A percentile compares a stretch with the other conserved stretches of the same genome.
Conservation (phyloP, 2,797 vertebrate genomes). For the Diceros bicornis region DNA sequence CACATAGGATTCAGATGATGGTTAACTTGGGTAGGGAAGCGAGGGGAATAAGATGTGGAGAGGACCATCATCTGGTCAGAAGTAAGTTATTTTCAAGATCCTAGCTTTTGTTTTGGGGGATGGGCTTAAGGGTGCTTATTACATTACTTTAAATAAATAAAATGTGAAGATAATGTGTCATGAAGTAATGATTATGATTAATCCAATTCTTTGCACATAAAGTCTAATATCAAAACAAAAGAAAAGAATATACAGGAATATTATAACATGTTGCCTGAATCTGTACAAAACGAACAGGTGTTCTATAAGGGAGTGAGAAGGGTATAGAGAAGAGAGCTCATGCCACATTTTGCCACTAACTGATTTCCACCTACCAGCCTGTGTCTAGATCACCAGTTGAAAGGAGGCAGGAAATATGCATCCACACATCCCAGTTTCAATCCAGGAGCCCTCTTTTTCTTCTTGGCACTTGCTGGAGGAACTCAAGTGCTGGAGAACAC, state of each 20-base stretch:
- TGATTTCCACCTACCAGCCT: background rate
- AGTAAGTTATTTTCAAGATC: background rate
- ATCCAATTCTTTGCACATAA: background rate
- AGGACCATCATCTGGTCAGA: background rate
- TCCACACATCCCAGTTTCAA: background rate
- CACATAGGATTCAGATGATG: background rate
- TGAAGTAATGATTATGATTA: background rate
- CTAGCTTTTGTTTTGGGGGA: background rate
- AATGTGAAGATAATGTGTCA: background rate
- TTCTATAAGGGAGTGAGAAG: background rate
- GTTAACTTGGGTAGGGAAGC: background rate
- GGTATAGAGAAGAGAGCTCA: background rate
- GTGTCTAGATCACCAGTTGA: background rate
- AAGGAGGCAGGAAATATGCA: background rate
- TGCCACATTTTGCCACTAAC: background rate
- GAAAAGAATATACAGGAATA: slow-evolving; percentile 15
- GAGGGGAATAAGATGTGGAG: background rate
- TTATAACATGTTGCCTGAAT: background rate
- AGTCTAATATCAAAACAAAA: background rate
- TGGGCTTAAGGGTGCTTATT: background rate
- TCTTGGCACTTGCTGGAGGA: background rate
- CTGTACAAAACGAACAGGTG: background rate
- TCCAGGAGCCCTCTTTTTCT: background rate
- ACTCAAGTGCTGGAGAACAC: background rate
- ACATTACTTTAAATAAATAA: background rate